Evolutionary conservation across 2,797 vertebrate species (phyloP).

Genomic region (Pseudochromis fuscus): DNA sequence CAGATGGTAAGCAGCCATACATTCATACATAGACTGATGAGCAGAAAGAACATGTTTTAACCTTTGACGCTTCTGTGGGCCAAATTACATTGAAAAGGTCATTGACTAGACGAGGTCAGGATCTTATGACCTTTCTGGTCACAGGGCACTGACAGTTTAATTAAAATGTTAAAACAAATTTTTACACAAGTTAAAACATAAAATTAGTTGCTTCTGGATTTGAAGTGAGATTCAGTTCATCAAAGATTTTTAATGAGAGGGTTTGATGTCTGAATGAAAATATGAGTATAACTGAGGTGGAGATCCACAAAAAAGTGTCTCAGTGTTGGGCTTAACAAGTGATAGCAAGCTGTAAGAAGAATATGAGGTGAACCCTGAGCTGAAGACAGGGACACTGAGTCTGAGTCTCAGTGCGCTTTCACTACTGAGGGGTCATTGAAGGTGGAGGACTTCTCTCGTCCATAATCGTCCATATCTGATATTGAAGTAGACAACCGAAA

Average conservation of each 20-base stretch:
- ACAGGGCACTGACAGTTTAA: slow-evolving; percentile 39
- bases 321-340: too few species aligned
- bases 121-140: slow-evolving; percentile 15
- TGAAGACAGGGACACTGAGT: slow-evolving; percentile 20
- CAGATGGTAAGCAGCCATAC: slow-evolving; percentile 20
- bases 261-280: slow-evolving; percentile 44
- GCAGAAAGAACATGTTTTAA: slow-evolving; percentile 27
- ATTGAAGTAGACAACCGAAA: slow-evolving; percentile 50
- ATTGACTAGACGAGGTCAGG: slow-evolving; percentile 15
- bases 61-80: slow-evolving; percentile 19
- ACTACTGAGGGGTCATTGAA: slow-evolving; percentile 41
- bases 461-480: slow-evolving; percentile 50
- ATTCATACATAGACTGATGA: slow-evolving; percentile 3
- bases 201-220: not conserved
- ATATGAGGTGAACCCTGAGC: too few species aligned
- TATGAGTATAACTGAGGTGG: slow-evolving; percentile 36
- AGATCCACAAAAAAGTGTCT: slow-evolving; percentile 42
- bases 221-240: not conserved
- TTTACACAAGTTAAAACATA: not conserved
- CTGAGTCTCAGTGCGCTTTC: slow-evolving; percentile 25
- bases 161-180: slow-evolving; percentile 32
- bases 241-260: too few species aligned
- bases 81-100: slow-evolving; percentile 41
- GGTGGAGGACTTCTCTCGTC: slow-evolving; percentile 33
- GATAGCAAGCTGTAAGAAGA: too few species aligned